Conservation (phyloP, 2,888 invertebrate genomes). For the Chloroclystis v-ata region DNA sequence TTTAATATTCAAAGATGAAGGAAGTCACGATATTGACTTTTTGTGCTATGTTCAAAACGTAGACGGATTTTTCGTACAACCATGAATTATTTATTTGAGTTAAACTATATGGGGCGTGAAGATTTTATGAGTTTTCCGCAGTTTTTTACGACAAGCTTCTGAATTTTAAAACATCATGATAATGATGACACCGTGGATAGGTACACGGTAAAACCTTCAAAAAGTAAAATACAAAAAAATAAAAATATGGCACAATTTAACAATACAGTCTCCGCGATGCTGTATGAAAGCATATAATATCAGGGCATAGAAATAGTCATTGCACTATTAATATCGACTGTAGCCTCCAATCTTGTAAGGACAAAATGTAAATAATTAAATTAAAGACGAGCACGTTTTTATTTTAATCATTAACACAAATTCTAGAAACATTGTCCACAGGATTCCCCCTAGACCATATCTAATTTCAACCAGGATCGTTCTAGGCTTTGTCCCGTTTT, state of each 20-base stretch:
- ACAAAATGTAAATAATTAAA: no score
- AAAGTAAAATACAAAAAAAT: no score
- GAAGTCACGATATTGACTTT: slow-evolving; percentile 30
- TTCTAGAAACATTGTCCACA: slow-evolving; percentile 6
- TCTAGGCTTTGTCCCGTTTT: slow-evolving; percentile 41
- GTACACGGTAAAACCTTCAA: no score
- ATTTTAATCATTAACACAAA: no score
- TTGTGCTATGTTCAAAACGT: slow-evolving; percentile 13
- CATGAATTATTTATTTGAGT: slow-evolving; percentile 11
- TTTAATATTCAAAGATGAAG: slow-evolving; percentile 11
- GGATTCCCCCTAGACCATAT: slow-evolving; percentile 29
- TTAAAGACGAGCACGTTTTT: no score
- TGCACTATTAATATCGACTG: no score
- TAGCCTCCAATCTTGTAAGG: no score
- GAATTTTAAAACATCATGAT: neutral
- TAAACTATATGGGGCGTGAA: slow-evolving; percentile 9
- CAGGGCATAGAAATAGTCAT: no score
- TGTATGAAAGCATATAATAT: no score
- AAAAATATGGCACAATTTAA: no score
- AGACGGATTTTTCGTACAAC: slow-evolving; percentile 4
- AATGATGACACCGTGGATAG: no score
- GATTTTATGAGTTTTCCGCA: slow-evolving; percentile 5
- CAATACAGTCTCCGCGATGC: no score
- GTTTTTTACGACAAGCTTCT: neutral
- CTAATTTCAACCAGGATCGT: slow-evolving; percentile 45